A percentile compares a stretch with the other conserved stretches of the same genome.
Evolutionary conservation across 2,888 invertebrate species (phyloP).

Genomic region (Eupsilia transversa): DNA sequence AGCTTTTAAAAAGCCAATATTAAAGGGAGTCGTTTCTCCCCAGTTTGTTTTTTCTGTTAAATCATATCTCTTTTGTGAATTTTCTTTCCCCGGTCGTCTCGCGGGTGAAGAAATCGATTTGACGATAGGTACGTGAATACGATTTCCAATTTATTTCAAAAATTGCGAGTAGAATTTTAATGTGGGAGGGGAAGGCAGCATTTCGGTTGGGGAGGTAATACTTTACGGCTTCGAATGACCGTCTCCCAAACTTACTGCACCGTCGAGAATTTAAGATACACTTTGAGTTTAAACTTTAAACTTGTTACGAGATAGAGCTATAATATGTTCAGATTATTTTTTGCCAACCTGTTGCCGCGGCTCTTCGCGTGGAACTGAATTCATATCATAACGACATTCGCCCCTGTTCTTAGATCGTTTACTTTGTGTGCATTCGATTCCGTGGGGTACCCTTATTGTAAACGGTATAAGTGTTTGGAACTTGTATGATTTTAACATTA

Average conservation of each 20-base stretch:
- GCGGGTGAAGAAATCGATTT: conserved; percentile 82
- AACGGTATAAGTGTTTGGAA: conserved; percentile 25
- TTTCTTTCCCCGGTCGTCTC: conserved; percentile 73
- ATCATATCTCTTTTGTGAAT: conserved; percentile 75
- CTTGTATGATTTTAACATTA: background rate
- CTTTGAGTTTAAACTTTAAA: conserved; percentile 46
- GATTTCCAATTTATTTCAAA: conserved; percentile 82
- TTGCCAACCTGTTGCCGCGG: conserved; percentile 54
- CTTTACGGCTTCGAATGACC: conserved; percentile 69
- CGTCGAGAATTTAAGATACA: conserved; percentile 61
- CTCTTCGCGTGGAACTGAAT: conserved; percentile 56
- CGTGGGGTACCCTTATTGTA: conserved; percentile 22
- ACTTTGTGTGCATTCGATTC: conserved; percentile 51
- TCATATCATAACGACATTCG: conserved; percentile 56
- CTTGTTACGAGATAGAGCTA: conserved; percentile 13
- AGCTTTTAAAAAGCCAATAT: conserved; percentile 73
- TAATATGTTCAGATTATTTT: conserved; percentile 33
- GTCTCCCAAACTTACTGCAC: conserved; percentile 71
- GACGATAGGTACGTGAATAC: conserved; percentile 79
- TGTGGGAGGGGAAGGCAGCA: conserved; percentile 62
- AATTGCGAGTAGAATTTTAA: conserved; percentile 81
- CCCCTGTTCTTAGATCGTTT: conserved; percentile 42
- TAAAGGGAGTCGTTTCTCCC: conserved; percentile 65
- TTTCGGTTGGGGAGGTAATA: conserved; percentile 62
- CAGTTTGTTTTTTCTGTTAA: conserved; percentile 73